These are phyloP conservation scores for Nyctibius bracteatus DNA, from an alignment of 2,113 vertebrate species.

Conservation along the genomic window DNA sequence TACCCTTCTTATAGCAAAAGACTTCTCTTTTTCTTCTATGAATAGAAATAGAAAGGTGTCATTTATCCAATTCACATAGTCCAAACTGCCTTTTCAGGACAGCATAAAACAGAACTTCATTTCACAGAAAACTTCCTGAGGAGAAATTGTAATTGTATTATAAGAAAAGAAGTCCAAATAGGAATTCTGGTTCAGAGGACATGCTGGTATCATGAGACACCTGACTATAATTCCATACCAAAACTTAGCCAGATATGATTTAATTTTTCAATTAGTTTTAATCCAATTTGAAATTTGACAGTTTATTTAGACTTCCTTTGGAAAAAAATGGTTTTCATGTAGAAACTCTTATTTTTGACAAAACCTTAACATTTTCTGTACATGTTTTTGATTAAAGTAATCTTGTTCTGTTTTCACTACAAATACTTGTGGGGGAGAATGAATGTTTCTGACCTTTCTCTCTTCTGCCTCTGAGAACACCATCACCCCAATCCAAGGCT, in stretches of 20 bases:
- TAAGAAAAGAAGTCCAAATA: background rate
- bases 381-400: conserved; percentile 47
- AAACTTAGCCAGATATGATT: background rate
- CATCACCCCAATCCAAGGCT: background rate
- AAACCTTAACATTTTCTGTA: background rate
- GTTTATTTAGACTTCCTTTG: conserved; percentile 14
- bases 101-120: background rate
- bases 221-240: background rate
- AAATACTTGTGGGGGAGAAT: conserved; percentile 19
- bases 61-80: background rate
- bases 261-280: conserved; percentile 10
- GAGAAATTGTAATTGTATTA: background rate
- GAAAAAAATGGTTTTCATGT: background rate
- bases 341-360: conserved; percentile 3
- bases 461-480: background rate
- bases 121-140: background rate
- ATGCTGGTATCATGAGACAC: background rate
- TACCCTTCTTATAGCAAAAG: background rate
- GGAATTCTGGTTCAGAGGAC: background rate
- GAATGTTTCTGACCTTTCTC: conserved; percentile 25
- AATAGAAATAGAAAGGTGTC: background rate
- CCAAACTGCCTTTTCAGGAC: background rate
- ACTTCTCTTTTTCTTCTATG: background rate
- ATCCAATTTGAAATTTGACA: conserved; percentile 23
- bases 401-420: conserved; percentile 21